These are phyloP conservation scores for Nomada goodeniana DNA, from an alignment of 2,888 invertebrate genomes.

Conservation along the genomic window DNA sequence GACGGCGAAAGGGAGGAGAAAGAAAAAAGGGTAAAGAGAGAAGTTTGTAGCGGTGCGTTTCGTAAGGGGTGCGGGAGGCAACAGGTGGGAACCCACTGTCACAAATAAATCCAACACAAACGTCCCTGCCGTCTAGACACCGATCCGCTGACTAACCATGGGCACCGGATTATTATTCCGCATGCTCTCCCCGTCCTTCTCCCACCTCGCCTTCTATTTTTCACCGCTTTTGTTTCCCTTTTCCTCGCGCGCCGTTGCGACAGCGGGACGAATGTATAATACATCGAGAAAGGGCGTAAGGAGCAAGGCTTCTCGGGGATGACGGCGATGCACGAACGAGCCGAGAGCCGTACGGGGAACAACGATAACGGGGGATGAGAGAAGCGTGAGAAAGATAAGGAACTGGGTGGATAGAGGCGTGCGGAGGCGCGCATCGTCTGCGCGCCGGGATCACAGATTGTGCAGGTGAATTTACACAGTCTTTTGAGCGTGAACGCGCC, in stretches of 20 bases:
- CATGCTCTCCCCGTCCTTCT: slow-evolving; percentile 40
- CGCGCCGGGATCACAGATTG: slow-evolving; percentile 50
- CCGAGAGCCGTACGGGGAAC: slow-evolving; percentile 3
- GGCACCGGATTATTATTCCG: slow-evolving; percentile 74
- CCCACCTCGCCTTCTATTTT: neutral
- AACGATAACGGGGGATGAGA: slow-evolving; percentile 14
- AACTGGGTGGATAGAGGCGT: neutral
- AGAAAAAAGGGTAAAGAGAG: slow-evolving; percentile 63
- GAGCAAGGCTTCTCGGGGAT: slow-evolving; percentile 2
- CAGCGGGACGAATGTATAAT: too few relatives aligned
- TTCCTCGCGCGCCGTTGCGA: neutral
- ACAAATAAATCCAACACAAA: slow-evolving; percentile 82
- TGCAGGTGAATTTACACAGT: slow-evolving; percentile 63
- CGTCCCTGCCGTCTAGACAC: slow-evolving; percentile 79
- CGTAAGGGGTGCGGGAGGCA: slow-evolving; percentile 79
- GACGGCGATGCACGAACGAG: slow-evolving; percentile 28
- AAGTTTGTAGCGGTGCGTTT: slow-evolving; percentile 71
- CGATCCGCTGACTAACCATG: slow-evolving; percentile 78
- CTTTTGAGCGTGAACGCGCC: slow-evolving; percentile 54
- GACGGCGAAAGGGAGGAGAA: slow-evolving; percentile 47
- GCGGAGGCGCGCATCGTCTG: slow-evolving; percentile 10
- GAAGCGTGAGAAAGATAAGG: slow-evolving; percentile 32
- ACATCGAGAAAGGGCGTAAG: too few relatives aligned
- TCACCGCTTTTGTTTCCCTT: neutral
- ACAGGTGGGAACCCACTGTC: slow-evolving; percentile 82